Base-by-base conservation (phyloP, 2,888 invertebrate species). In the Dysmachus trigonus region DNA sequence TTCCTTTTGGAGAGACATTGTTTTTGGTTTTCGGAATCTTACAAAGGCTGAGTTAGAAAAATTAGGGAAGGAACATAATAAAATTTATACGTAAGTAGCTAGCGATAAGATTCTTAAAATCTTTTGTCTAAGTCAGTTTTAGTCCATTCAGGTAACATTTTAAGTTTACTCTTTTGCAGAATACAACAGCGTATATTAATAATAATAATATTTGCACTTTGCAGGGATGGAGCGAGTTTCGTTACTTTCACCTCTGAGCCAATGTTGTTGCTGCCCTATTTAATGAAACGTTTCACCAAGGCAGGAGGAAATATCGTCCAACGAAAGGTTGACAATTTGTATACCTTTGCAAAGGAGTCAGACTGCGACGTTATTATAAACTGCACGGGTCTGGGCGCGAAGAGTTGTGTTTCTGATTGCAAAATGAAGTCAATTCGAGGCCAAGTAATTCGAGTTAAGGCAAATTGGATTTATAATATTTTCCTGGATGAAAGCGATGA, bases 301-400 rank as follows among this genome's bases (percentile, higher is more conserved):
- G 92, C 92, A 1, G 95, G 95, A 6, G 97, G 97, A 0, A 90
- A 90, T 85, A 89, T 95, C 18, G 88, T 92, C 8, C 90, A 91
- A 30, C 93, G 92, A 88, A 94, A 93, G 88, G 91, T 96, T 5
- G 92, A 93, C 13, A 90, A 93, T 81, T 90, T 95, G 0, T 90
- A 94, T 4, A 92, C 93, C 41, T 90, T 94, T 22, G 88, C 91
- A 0, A 62, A 84, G 0, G 88, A 88, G 0, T 89, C 89, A 0
- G 91, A 91, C 0, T 95, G 92, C 89, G 95, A 96, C 90, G 93
- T 96, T 0, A 92, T 97, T n/a, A 93, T 97, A 72, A 97, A 97
- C 90, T 97, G 97, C 89, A 93, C 95, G 0, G 97, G 91, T 0
- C 89, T 97, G 0, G 95, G 94, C 0, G 94, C 97, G 0, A 92